Evolutionary conservation across 2,888 invertebrate genomes (phyloP), one percentile per base, ranked within the genome.

Genomic region (Noctuana brunneofusca): DNA sequence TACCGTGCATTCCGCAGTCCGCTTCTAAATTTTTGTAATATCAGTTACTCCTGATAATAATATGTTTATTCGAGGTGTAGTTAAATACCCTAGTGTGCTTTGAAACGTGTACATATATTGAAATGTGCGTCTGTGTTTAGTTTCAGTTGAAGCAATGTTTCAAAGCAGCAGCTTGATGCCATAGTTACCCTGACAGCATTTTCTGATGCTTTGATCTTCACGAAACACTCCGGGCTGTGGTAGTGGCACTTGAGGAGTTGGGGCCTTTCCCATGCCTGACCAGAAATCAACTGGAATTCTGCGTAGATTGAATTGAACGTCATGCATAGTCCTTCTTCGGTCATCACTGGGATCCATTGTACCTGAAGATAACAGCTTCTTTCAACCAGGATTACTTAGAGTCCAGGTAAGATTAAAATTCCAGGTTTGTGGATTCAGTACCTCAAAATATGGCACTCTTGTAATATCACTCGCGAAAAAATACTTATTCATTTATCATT

Each of bases 311-410:
- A 91, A 73, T 92, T 92, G 73, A 87, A 88, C 0, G 87, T 83
- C 63, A 81, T 71, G 58, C 92, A 92, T 70, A 91, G 79, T 0
- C 92, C 92, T 53, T 92, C 91, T 66, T 92, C 92, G 0, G 92
- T 92, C 84, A 92, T 89, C 0, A 91, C 86, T 0, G 85, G 84
- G 12, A 80, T 76, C 92, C 92, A 92, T 43, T 74, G 73, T 0
- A 84, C 74, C 88, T 89, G 68, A 57, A 58, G 16, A 14, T 9
- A 38, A 27, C n/a, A n/a, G n/a, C n/a, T n/a, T n/a, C n/a, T n/a
- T n/a, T n/a, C n/a, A n/a, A n/a, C n/a, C n/a, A n/a, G n/a, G n/a
- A n/a, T n/a, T n/a, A n/a, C n/a, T n/a, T n/a, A n/a, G n/a, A n/a
- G n/a, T n/a, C n/a, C n/a, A n/a, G n/a, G n/a, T n/a, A n/a, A n/a